Evolutionary conservation across 1,140 invertebrate species (phyloP).

Genomic region (Caenorhabditis inopinata): DNA sequence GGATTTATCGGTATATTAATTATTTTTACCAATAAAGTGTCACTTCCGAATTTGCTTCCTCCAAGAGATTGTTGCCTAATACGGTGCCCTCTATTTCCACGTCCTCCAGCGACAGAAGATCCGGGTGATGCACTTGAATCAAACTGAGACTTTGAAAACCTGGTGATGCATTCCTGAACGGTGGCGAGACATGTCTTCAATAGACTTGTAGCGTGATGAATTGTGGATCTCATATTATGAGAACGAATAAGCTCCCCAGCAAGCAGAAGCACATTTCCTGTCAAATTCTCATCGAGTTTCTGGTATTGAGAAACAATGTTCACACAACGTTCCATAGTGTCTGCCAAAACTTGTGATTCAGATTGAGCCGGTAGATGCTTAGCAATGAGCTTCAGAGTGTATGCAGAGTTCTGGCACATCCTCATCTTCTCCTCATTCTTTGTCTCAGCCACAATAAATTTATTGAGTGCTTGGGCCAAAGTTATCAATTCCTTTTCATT

Average conservation of each 20-base stretch:
- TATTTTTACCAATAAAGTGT: conserved; percentile 38
- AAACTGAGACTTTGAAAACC: neutral
- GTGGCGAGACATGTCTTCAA: conserved; percentile 41
- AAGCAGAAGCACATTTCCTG: conserved; percentile 44
- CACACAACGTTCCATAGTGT: conserved; percentile 40
- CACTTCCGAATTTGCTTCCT: conserved; percentile 38
- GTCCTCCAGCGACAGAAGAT: neutral
- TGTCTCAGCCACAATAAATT: conserved; percentile 42
- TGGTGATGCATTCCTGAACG: conserved; percentile 26
- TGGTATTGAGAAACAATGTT: conserved; percentile 30
- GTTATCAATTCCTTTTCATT: conserved; percentile 42
- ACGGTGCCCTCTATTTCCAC: conserved; percentile 11
- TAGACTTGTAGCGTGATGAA: conserved; percentile 38
- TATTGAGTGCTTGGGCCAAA: conserved; percentile 39
- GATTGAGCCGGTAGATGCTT: conserved; percentile 39
- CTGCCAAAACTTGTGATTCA: conserved; percentile 40
- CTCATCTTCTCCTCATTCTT: conserved; percentile 42
- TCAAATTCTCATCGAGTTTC: conserved; percentile 43
- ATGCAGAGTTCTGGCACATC: conserved; percentile 48
- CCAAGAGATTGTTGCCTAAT: conserved; percentile 40
- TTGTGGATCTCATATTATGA: conserved; percentile 51
- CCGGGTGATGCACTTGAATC: neutral
- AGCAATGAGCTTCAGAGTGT: conserved; percentile 45
- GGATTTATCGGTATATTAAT: too few species aligned
- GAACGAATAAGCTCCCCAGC: conserved; percentile 48